Evolutionary conservation across 1,140 invertebrate genomes (phyloP).

Genomic region (Leptinotarsa lineolata): DNA sequence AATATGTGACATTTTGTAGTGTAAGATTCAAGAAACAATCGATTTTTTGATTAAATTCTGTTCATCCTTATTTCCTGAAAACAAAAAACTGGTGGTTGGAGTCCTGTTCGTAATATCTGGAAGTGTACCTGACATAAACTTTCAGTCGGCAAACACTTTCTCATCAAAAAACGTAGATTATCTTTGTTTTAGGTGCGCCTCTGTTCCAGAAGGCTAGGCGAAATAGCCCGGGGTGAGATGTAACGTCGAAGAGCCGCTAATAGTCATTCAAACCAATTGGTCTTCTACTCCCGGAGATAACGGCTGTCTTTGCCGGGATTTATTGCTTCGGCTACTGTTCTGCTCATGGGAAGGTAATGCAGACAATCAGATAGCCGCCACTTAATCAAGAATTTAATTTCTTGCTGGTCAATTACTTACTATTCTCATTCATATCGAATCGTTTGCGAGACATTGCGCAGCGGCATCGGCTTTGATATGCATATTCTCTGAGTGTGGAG

Average conservation of each 20-base stretch:
- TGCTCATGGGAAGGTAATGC: conserved; percentile 32
- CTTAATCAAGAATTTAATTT: conserved; percentile 24
- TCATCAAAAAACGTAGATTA: too few relatives aligned
- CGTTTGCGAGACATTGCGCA: background rate
- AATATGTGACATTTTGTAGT: too few relatives aligned
- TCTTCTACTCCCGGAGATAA: conserved; percentile 44
- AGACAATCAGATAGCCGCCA: conserved; percentile 23
- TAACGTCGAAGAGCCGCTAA: conserved; percentile 40
- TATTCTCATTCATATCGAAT: conserved; percentile 18
- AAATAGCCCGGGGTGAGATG: conserved; percentile 29
- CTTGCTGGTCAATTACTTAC: conserved; percentile 20
- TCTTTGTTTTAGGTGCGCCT: background rate
- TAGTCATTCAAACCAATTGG: conserved; percentile 48
- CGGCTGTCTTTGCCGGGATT: conserved; percentile 42
- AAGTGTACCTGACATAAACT: too few relatives aligned
- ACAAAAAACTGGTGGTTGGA: too few relatives aligned
- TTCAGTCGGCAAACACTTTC: too few relatives aligned
- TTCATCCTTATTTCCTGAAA: too few relatives aligned
- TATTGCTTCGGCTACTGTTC: conserved; percentile 43
- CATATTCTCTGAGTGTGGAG: conserved; percentile 10
- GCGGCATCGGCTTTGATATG: conserved; percentile 15
- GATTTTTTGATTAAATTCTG: too few relatives aligned
- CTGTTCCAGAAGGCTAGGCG: background rate
- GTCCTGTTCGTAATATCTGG: too few relatives aligned
- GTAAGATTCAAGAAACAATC: too few relatives aligned